Evolutionary conservation across 2,888 invertebrate genomes (phyloP), one percentile per base, ranked within the genome.

Genomic region (Phoenoteleia sp.): DNA sequence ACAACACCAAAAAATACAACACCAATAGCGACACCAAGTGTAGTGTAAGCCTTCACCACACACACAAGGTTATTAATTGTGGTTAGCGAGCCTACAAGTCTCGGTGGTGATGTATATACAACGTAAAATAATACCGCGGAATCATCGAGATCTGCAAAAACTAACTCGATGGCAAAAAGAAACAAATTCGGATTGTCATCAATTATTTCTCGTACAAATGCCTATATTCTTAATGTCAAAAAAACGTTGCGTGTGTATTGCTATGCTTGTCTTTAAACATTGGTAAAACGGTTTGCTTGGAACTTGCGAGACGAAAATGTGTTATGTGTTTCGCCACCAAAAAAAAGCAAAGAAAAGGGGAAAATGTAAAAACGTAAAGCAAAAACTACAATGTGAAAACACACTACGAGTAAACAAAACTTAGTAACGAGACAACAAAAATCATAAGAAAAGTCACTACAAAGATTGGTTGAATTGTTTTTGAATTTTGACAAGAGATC

Each of bases 1-100:
- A 92, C 92, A 93, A 91, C 92, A 93, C 91, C 92, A 92, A 93
- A 86, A 90, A 92, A 90, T 90, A 90, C 92, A 93, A 93, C 93
- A 93, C 91, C 92, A 93, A 93, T 92, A 93, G 93, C 93, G 93
- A 93, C 93, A 93, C 91, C 93, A 93, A 93, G 92, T 92, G 92
- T 93, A 93, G 93, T 92, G 91, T 92, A 93, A 93, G 93, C 93
- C 91, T 91, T 91, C 89, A 91, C 91, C 92, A 92, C 92, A 93
- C 93, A 91, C 92, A 92, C 92, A 91, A 92, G 91, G 89, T 93
- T 93, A 91, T 92, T 91, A 91, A 91, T 92, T 81, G 81, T 86
- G 80, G 86, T 85, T 85, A 84, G 85, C 80, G 85, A 86, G 86
- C 84, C 85, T 82, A 83, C 80, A 81, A 81, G 66, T 81, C 39